These are phyloP conservation scores for Numenius arquata DNA, from an alignment of 2,113 vertebrate genomes.

Conservation along the genomic window DNA sequence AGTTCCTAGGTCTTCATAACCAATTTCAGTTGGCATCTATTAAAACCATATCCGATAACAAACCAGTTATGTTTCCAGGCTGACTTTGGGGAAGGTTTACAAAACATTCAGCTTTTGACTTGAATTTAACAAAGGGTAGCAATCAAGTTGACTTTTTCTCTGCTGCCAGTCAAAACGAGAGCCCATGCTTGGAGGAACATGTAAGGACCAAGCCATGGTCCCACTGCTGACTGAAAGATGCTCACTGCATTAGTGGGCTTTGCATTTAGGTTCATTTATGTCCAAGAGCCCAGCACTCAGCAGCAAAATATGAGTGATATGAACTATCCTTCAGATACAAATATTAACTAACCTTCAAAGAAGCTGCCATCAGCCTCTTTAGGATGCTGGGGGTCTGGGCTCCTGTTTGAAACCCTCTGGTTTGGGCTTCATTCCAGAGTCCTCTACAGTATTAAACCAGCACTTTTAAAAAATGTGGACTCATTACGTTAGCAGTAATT, in stretches of 20 bases:
- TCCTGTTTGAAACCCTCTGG: neutral
- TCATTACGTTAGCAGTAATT: neutral
- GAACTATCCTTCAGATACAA: neutral
- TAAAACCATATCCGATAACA: neutral
- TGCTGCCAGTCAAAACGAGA: neutral
- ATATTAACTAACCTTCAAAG: neutral
- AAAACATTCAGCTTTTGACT: neutral
- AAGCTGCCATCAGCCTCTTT: neutral
- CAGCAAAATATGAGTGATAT: neutral
- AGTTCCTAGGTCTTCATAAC: neutral
- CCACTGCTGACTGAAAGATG: neutral
- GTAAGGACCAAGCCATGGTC: neutral
- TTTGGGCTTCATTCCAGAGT: neutral
- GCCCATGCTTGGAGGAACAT: fast-evolving
- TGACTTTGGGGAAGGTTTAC: neutral
- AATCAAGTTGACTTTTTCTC: neutral
- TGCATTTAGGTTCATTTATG: neutral
- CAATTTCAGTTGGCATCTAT: neutral
- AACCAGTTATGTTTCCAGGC: neutral
- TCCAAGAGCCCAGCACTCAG: neutral
- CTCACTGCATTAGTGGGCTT: neutral
- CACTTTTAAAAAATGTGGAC: neutral
- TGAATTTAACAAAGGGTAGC: neutral
- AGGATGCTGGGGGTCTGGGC: neutral
- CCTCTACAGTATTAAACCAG: neutral